phyloP scores from a whole-genome alignment of 2,888 invertebrate species.

The Zeuzera pyrina region DNA sequence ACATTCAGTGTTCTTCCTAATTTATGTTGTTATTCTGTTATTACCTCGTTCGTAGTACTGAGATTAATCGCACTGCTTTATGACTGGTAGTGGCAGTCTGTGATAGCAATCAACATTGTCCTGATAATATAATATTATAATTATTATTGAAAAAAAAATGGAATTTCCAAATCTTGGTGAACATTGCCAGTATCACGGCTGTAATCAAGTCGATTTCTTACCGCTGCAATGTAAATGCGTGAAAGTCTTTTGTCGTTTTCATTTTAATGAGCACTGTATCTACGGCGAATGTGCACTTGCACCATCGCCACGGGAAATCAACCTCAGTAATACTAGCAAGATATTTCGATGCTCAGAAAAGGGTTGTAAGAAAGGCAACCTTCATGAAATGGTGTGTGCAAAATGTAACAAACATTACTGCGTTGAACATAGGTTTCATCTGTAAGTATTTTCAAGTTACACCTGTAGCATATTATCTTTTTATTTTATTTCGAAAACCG shows the following conservation, averaged over 20 bases:
- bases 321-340: constrained; percentile 46
- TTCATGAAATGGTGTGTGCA: constrained; percentile 76
- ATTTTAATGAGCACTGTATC: constrained; percentile 72
- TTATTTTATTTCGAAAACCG: constrained; percentile 3
- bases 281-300: constrained; percentile 63
- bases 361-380: constrained; percentile 73
- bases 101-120: too few relatives aligned
- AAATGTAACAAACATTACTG: constrained; percentile 81
- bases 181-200: constrained; percentile 73
- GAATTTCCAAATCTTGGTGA: constrained; percentile 83
- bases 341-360: constrained; percentile 71
- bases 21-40: too few relatives aligned
- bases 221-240: constrained; percentile 79
- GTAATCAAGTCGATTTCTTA: constrained; percentile 81
- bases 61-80: too few relatives aligned
- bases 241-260: constrained; percentile 77
- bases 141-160: constrained; percentile 69
- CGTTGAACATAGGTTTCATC: constrained; percentile 76
- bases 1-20: too few relatives aligned
- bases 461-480: neutral
- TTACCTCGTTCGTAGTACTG: too few relatives aligned
- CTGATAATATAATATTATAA: too few relatives aligned
- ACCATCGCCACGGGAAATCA: constrained; percentile 48
- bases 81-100: too few relatives aligned
- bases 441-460: constrained; percentile 39